phyloP scores from a whole-genome alignment of 2,888 invertebrate species.

The Agrenia bidenticulata region DNA sequence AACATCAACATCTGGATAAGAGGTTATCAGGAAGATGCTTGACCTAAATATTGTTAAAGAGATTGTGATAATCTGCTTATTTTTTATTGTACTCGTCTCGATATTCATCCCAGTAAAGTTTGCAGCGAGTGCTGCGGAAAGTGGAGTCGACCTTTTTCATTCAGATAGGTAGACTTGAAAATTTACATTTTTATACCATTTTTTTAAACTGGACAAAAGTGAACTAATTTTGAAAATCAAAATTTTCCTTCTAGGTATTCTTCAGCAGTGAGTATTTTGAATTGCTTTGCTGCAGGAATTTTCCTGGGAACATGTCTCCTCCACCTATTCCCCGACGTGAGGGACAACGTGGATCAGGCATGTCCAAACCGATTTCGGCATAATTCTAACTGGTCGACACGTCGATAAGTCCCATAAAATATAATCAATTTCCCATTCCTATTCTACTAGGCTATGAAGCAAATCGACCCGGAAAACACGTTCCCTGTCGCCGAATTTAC shows the following conservation, averaged over 20 bases:
- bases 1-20: no score
- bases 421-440: not conserved
- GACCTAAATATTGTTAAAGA: slow-evolving; percentile 47
- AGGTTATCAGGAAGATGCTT: slow-evolving; percentile 30
- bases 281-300: slow-evolving; percentile 52
- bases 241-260: slow-evolving; percentile 35
- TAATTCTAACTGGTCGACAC: not conserved
- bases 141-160: slow-evolving; percentile 49
- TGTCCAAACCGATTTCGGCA: not conserved
- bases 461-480: slow-evolving; percentile 38
- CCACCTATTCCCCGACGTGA: slow-evolving; percentile 51
- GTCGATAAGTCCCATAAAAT: no score
- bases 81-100: slow-evolving; percentile 45
- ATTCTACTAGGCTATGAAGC: slow-evolving; percentile 36
- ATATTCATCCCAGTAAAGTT: slow-evolving; percentile 46
- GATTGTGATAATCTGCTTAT: slow-evolving; percentile 46
- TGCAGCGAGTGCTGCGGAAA: slow-evolving; percentile 42
- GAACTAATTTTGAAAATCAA: not conserved
- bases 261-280: slow-evolving; percentile 44
- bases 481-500: slow-evolving; percentile 47
- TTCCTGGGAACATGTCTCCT: slow-evolving; percentile 51
- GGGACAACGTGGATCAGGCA: slow-evolving; percentile 40
- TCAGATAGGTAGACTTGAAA: slow-evolving; percentile 37
- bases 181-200: not conserved
- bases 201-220: not conserved